phyloP scores from a whole-genome alignment of 2,888 invertebrate genomes.

The Eupithecia centaureata region DNA sequence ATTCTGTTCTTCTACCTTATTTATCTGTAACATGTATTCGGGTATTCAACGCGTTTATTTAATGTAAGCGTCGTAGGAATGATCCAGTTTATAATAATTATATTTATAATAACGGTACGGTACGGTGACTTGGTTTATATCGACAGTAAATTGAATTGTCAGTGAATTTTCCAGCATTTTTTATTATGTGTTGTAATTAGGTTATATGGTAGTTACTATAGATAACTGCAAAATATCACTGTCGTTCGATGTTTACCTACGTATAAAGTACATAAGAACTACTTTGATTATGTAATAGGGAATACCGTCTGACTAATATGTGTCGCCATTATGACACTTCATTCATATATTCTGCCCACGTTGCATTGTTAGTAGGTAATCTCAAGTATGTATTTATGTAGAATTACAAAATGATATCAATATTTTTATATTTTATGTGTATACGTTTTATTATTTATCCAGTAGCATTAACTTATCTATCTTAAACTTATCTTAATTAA shows the following conservation, averaged over 20 bases:
- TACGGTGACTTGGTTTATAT: no score
- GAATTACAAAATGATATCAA: no score
- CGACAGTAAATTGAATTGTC: no score
- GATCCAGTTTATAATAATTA: no score
- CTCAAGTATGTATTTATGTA: neutral
- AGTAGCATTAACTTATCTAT: no score
- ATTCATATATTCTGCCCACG: conserved; percentile 51
- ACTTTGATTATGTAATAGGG: conserved; percentile 66
- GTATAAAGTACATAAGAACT: neutral
- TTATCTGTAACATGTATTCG: neutral
- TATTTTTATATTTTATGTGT: no score
- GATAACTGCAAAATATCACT: neutral
- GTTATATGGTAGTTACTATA: neutral
- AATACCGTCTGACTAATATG: conserved; percentile 65
- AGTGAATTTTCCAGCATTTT: no score
- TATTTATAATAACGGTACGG: neutral
- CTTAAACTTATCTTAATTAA: no score
- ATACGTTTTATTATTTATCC: no score
- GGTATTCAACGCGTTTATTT: neutral
- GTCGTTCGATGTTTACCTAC: neutral
- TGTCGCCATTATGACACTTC: conserved; percentile 57
- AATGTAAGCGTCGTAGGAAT: neutral
- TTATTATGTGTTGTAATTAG: neutral
- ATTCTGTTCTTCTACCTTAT: neutral
- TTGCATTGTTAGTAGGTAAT: conserved; percentile 4